These are phyloP conservation scores for Tadarida brasiliensis DNA, from an alignment of 2,797 vertebrate genomes.

Conservation along the genomic window DNA sequence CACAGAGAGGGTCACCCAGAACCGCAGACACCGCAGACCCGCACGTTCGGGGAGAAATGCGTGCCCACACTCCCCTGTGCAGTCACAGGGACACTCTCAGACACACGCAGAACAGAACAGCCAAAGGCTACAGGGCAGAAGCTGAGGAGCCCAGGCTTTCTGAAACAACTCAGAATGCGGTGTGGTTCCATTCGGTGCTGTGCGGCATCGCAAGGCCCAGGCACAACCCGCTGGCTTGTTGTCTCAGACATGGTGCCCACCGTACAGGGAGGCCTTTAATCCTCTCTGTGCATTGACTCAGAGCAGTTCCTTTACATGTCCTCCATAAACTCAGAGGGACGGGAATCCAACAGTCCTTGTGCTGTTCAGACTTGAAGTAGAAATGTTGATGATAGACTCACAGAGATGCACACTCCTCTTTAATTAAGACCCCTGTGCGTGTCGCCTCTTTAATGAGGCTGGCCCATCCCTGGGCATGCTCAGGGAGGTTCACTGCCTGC, in stretches of 20 bases:
- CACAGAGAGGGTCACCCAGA: accelerated
- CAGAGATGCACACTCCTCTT: background rate
- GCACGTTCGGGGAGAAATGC: background rate
- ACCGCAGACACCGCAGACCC: background rate
- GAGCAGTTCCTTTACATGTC: background rate
- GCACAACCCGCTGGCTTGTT: background rate
- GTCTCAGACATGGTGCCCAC: background rate
- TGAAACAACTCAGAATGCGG: background rate
- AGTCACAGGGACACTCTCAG: background rate
- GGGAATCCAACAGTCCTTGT: background rate
- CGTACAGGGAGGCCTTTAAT: background rate
- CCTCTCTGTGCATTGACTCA: background rate
- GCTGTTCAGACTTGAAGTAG: background rate
- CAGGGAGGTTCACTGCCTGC: accelerated
- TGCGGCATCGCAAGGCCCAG: background rate
- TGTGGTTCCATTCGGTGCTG: accelerated
- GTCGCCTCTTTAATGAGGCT: background rate
- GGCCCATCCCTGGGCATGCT: no score
- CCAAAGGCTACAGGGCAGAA: background rate
- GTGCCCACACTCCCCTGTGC: background rate
- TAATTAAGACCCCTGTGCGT: background rate
- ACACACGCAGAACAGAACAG: background rate
- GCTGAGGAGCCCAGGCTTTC: background rate
- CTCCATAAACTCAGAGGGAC: constrained; percentile 34
- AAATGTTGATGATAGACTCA: background rate